Percentiles rank a stretch among this genome's conserved stretches.
These are phyloP conservation scores for Vanessa tameamea DNA, from an alignment of 1,140 invertebrate genomes.

Conservation along the genomic window DNA sequence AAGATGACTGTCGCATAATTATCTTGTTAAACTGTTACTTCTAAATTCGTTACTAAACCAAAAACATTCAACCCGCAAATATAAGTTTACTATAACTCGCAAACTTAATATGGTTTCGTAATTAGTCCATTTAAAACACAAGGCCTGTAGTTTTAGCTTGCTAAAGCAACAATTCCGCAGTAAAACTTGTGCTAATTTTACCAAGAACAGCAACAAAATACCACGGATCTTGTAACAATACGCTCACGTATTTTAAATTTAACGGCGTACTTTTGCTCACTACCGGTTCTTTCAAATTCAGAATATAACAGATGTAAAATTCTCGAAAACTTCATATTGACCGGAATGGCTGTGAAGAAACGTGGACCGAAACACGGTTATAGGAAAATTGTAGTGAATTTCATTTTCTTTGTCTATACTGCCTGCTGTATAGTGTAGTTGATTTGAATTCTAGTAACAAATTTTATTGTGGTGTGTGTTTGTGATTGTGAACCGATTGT, in stretches of 20 bases:
- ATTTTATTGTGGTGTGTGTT: background rate
- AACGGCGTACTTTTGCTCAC: constrained; percentile 35
- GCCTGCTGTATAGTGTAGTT: background rate
- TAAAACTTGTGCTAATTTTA: constrained; percentile 36
- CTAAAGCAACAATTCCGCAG: constrained; percentile 27
- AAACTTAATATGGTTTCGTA: constrained; percentile 18
- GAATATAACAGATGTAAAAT: constrained; percentile 40
- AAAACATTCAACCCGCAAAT: background rate
- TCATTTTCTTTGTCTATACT: background rate
- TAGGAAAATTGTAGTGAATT: constrained; percentile 21
- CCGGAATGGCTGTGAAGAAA: constrained; percentile 31
- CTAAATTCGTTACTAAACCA: background rate
- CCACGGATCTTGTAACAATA: constrained; percentile 34
- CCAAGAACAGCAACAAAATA: constrained; percentile 33
- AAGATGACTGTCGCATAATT: background rate
- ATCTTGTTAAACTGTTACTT: background rate
- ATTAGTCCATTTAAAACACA: constrained; percentile 21
- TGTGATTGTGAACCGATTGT: too few species aligned
- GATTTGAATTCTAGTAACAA: background rate
- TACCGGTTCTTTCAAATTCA: constrained; percentile 37
- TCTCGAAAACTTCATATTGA: constrained; percentile 38
- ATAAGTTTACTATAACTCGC: constrained; percentile 6
- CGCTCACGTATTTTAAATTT: constrained; percentile 43
- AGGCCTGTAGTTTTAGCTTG: constrained; percentile 17
- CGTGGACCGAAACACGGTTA: constrained; percentile 23